Percentiles rank a stretch among this genome's conserved stretches.
Evolutionary conservation across 2,113 vertebrate species (phyloP).

Genomic region (Ammodramus savannarum): DNA sequence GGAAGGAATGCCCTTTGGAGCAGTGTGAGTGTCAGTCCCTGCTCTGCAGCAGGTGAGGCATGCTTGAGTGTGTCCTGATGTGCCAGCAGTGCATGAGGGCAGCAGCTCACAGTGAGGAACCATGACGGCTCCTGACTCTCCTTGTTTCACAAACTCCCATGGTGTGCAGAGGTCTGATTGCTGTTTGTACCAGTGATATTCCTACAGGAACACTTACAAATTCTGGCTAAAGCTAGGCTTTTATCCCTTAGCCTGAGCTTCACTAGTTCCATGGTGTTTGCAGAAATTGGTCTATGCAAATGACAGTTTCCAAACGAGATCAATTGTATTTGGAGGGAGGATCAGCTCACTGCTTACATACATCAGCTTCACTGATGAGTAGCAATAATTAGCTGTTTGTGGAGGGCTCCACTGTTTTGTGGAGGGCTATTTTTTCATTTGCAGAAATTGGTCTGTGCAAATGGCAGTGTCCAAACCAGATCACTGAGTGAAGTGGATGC

Average conservation of each 20-base stretch:
- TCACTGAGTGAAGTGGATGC: background rate
- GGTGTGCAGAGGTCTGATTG: background rate
- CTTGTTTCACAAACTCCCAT: background rate
- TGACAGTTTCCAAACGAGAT: background rate
- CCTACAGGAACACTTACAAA: background rate
- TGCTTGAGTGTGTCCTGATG: background rate
- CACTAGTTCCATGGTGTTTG: background rate
- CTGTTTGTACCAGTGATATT: background rate
- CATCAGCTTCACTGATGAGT: too few species aligned
- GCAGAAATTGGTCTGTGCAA: background rate
- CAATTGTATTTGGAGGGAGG: too few species aligned
- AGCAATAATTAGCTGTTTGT: too few species aligned
- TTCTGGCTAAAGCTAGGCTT: background rate
- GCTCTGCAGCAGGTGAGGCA: background rate
- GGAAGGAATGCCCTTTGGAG: background rate
- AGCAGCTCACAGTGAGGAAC: background rate
- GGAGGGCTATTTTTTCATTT: background rate
- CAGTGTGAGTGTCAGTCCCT: background rate
- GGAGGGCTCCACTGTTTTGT: too few species aligned
- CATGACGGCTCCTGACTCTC: fast-evolving
- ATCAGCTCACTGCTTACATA: too few species aligned
- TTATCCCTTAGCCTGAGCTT: background rate
- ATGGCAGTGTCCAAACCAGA: background rate
- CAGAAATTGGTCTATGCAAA: background rate
- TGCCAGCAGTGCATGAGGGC: background rate